Percentiles rank a stretch among this genome's conserved stretches.
Evolutionary conservation across 2,797 vertebrate genomes (phyloP).

Genomic region (Huso huso): DNA sequence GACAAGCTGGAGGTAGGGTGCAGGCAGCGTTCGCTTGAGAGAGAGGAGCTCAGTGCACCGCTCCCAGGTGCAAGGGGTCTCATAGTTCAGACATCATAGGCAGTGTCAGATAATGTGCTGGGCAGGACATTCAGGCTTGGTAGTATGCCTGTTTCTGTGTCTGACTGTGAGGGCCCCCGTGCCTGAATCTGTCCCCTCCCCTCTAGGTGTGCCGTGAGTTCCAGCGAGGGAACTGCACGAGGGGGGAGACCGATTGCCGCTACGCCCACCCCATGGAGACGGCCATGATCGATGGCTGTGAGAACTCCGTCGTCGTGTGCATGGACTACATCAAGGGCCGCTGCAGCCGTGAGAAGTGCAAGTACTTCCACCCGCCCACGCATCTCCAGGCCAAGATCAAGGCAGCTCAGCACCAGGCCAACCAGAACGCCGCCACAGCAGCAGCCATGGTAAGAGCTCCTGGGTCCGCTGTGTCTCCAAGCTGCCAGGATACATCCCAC

Average conservation of each 20-base stretch:
- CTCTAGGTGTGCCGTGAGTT: slow-evolving; percentile 93
- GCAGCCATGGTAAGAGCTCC: slow-evolving; percentile 72
- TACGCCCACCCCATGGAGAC: slow-evolving; percentile 91
- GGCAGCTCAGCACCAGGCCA: slow-evolving; percentile 92
- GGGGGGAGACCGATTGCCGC: slow-evolving; percentile 92
- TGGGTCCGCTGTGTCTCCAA: not conserved
- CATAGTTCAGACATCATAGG: too few relatives aligned
- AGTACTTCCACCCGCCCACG: slow-evolving; percentile 95
- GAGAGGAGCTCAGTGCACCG: too few relatives aligned
- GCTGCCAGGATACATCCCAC: too few relatives aligned
- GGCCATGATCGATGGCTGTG: slow-evolving; percentile 90
- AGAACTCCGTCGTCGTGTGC: slow-evolving; percentile 96
- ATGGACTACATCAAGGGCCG: slow-evolving; percentile 99
- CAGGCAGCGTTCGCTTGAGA: too few relatives aligned
- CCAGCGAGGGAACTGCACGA: slow-evolving; percentile 93
- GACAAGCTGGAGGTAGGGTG: slow-evolving; percentile 95
- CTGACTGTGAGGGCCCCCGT: not conserved
- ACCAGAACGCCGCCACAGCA: slow-evolving; percentile 73
- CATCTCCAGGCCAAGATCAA: slow-evolving; percentile 98
- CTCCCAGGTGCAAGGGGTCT: too few relatives aligned
- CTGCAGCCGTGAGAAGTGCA: slow-evolving; percentile 96
- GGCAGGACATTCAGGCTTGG: too few relatives aligned
- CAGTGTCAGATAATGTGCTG: too few relatives aligned
- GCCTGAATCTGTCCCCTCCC: slow-evolving; percentile 1
- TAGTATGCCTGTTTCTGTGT: not conserved